Evolutionary conservation across 2,888 invertebrate species (phyloP).

Genomic region (Melinopterus prodromus): DNA sequence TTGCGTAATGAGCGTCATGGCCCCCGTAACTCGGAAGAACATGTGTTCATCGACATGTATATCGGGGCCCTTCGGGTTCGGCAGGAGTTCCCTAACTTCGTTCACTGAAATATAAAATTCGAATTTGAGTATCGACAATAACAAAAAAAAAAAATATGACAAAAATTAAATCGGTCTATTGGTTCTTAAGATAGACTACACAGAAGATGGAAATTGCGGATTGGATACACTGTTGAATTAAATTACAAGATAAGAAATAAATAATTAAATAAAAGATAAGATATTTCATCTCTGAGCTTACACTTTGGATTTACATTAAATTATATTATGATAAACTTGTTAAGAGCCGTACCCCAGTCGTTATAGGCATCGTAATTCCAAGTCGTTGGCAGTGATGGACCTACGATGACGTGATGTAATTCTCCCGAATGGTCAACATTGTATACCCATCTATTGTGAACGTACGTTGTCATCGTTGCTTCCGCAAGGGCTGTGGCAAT

Average conservation of each 20-base stretch:
- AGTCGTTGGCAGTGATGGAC: constrained; percentile 83
- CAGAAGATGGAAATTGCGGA: too few relatives aligned
- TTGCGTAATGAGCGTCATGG: constrained; percentile 87
- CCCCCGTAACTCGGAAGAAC: constrained; percentile 79
- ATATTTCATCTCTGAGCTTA: too few relatives aligned
- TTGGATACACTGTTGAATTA: too few relatives aligned
- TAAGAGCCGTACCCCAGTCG: constrained; percentile 80
- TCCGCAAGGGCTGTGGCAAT: constrained; percentile 65
- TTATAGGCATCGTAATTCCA: constrained; percentile 84
- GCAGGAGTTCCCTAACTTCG: background rate
- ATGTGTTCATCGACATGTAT: constrained; percentile 68
- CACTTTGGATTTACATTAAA: too few relatives aligned
- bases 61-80: constrained; percentile 42
- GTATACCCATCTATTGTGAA: constrained; percentile 83
- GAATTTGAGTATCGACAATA: background rate
- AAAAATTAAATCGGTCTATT: too few relatives aligned
- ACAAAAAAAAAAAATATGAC: too few relatives aligned
- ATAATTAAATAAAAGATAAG: too few relatives aligned
- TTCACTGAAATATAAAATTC: background rate
- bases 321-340: too few relatives aligned
- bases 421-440: constrained; percentile 71
- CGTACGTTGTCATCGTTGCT: constrained; percentile 80
- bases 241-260: too few relatives aligned
- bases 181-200: too few relatives aligned
- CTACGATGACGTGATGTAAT: constrained; percentile 78